phyloP scores from a whole-genome alignment of 2,888 invertebrate genomes.

The Tipula helvola region DNA sequence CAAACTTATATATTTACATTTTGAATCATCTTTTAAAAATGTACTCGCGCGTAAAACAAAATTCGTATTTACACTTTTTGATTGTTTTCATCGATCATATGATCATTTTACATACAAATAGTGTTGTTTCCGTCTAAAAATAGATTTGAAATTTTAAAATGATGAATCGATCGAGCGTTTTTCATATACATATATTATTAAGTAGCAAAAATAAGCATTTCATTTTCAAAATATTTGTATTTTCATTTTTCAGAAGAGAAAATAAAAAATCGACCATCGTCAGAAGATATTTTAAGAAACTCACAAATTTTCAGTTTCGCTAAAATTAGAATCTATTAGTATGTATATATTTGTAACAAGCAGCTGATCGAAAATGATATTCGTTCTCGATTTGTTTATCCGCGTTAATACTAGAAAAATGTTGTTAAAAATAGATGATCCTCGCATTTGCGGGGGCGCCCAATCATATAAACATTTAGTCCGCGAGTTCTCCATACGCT shows the following conservation, averaged over 20 bases:
- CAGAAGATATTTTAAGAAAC: neutral
- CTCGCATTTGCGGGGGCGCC: neutral
- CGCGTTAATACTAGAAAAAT: too few species aligned
- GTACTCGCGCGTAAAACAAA: neutral
- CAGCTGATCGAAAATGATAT: neutral
- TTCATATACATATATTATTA: neutral
- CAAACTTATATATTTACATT: neutral
- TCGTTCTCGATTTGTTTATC: too few species aligned
- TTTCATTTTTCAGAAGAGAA: too few species aligned
- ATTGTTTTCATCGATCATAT: slow-evolving; percentile 4
- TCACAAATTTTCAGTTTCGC: neutral
- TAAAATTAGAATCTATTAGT: neutral
- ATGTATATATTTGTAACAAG: too few species aligned
- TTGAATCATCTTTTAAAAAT: neutral
- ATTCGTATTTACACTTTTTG: neutral
- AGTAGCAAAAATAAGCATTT: neutral
- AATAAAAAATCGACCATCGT: neutral
- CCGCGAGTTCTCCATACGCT: too few species aligned
- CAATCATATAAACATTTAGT: neutral
- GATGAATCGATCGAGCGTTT: neutral
- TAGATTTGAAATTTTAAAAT: neutral
- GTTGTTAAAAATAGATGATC: neutral
- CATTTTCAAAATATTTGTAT: too few species aligned
- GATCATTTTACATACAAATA: neutral
- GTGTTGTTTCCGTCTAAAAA: neutral